Evolutionary conservation across 2,113 vertebrate genomes (phyloP).

Genomic region (Zingel zingel): DNA sequence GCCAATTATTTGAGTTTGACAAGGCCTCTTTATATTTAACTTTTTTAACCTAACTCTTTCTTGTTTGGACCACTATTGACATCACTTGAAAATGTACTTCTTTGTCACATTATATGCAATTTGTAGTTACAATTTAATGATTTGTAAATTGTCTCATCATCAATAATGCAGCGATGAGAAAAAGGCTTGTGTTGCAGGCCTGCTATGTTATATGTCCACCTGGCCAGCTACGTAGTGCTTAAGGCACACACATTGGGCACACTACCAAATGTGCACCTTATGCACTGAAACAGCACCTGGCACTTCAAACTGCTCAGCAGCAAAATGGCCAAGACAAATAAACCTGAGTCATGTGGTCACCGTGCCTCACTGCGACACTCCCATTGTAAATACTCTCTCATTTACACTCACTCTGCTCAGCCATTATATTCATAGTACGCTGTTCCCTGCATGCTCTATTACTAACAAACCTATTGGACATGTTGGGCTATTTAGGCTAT

Average conservation of each 20-base stretch:
- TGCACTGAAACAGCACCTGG: constrained; percentile 52
- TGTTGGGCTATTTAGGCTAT: constrained; percentile 31
- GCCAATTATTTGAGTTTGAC: constrained; percentile 58
- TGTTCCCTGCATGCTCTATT: constrained; percentile 45
- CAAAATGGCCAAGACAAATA: constrained; percentile 61
- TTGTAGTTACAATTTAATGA: constrained; percentile 74
- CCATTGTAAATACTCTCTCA: constrained; percentile 77
- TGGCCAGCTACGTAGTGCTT: constrained; percentile 3
- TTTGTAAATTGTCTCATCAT: constrained; percentile 67
- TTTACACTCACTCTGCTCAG: constrained; percentile 52
- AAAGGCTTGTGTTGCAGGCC: constrained; percentile 63
- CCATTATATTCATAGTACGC: constrained; percentile 31
- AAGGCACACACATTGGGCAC: constrained; percentile 38
- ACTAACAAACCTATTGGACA: constrained; percentile 51
- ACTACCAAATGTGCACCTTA: constrained; percentile 44
- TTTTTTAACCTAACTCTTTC: constrained; percentile 33
- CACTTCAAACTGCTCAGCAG: constrained; percentile 43
- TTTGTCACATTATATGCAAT: constrained; percentile 66
- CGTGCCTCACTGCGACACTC: constrained; percentile 68
- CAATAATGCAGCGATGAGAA: constrained; percentile 69
- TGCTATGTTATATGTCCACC: constrained; percentile 14
- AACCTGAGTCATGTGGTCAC: constrained; percentile 64
- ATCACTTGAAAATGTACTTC: constrained; percentile 66
- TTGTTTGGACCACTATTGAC: constrained; percentile 66
- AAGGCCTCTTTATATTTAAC: constrained; percentile 50